Base-by-base conservation (phyloP, 2,113 vertebrate species). In the Numenius arquata region DNA sequence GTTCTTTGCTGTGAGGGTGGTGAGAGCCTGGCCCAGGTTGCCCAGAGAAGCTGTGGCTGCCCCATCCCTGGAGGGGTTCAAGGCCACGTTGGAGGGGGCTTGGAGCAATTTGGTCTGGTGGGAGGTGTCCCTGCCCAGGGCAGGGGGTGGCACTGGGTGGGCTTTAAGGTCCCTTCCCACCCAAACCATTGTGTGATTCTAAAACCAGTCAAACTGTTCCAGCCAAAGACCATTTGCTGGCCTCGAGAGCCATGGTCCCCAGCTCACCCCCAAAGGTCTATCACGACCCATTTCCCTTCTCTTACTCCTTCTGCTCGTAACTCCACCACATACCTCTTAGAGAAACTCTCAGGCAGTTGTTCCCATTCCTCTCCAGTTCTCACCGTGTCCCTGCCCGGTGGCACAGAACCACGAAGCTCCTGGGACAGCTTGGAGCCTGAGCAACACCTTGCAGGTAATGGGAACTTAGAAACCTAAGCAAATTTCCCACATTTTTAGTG, bases 381-480 rank as follows among this genome's bases (percentile, higher is more conserved):
- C 29, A 3, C 5, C 1, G 1, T 1, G 40, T 55, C 47, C 79
- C 52, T 36, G 66, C 23, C 3, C 5, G 2, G 55, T 1, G 1
- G 23, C 55, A 19, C 40, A 13, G 43, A 14, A n/a, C 10, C 76
- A 15, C 5, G 0, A 11, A 81, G 45, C 70, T 74, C 53, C 25
- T 15, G n/a, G 47, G 52, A 7, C 40, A 48, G 34, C 38, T 32
- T 4, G 0, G 32, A 22, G 12, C 38, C 67, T 2, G 16, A 38
- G 55, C 63, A 66, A 45, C 63, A 3, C n/a, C 52, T 18, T 5
- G 36, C 56, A 11, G n/a, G 16, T 8, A 6, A 2, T 0, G 11
- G 25, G n/a, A 68, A 5, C 19, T 40, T 5, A 15, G 2, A 3
- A 13, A 9, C 6, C 1, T 0, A 6, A 6, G 52, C 9, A 0